Base-by-base conservation (phyloP, 2,113 vertebrate species). In the Scopus umbretta region DNA sequence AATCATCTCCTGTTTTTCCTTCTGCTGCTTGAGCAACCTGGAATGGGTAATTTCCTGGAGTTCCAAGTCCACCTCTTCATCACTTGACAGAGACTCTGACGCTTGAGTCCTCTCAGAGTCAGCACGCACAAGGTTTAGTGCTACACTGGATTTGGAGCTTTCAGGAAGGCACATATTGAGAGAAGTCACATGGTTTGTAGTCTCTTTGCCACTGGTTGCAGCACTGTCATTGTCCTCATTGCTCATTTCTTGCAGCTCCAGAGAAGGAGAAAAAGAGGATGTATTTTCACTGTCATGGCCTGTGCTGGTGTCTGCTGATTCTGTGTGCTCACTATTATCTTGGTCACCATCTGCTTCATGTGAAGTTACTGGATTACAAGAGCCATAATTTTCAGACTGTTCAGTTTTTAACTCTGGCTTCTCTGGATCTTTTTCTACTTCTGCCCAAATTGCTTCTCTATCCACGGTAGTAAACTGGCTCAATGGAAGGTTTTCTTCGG, bases 101-200 rank as follows among this genome's bases (percentile, higher is more conserved):
- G 98, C 99, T 96, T 99, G 99, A 0, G 99, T 99, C 91, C 85
- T 98, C 91, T 99, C 99, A 0, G 99, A 99, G 97, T 99, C 99
- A 2, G 94, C 98, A 34, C 99, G 97, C 2, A 49, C 91, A 3
- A 98, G 96, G 45, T 95, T 80, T 45, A 97, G 42, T 0, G 17
- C 88, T 34, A 76, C 30, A 11, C 16, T 80, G 43, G 96, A 58
- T 73, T 22, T 94, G 81, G 89, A 90, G 67, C 75, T 83, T 6
- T 98, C 98, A 1, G 90, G 73, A 55, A 93, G 97, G 68, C 92
- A 96, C 2, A 91, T 49, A 0, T 58, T 76, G 53, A 80, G 78
- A 34, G 87, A 84, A 42, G 63, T 73, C 2, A 75, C 12, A 6
- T 8, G 86, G 58, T 74, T 80, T 8, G 92, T 40, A 10, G 58